Conservation (phyloP, 2,797 vertebrate genomes). For the Spinibarbus caldwelli region DNA sequence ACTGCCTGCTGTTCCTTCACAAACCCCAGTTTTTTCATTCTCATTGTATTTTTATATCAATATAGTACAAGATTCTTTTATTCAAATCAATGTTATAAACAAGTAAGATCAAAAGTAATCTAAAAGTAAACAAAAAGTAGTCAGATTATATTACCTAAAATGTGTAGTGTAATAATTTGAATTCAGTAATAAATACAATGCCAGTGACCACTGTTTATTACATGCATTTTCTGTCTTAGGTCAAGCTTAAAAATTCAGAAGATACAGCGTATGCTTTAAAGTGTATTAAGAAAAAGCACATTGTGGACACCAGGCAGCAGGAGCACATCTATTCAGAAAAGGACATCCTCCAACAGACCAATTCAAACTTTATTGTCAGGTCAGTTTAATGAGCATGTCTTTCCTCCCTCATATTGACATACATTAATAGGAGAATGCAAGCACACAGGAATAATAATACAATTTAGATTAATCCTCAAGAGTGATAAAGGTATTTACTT, state of each 20-base stretch:
- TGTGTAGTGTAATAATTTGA: background rate
- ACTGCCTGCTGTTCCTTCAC: background rate
- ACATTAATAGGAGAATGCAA: background rate
- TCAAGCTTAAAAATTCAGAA: conserved; percentile 78
- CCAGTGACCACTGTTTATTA: background rate
- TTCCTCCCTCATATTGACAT: background rate
- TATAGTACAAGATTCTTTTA: background rate
- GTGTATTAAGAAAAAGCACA: conserved; percentile 83
- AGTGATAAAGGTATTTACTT: background rate
- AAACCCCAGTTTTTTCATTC: background rate
- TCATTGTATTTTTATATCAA: background rate
- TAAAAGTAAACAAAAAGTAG: background rate
- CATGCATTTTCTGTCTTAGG: conserved; percentile 64
- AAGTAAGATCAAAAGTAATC: background rate
- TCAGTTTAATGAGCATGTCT: conserved; percentile 49
- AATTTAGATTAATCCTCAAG: background rate
- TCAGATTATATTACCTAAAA: background rate
- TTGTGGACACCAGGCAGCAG: conserved; percentile 83
- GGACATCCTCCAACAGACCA: conserved; percentile 79
- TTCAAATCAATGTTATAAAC: background rate
- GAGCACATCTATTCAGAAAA: conserved; percentile 85
- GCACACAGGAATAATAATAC: background rate
- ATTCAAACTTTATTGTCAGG: conserved; percentile 80
- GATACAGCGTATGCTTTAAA: conserved; percentile 80
- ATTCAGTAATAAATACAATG: background rate